These are phyloP conservation scores for Willisornis vidua DNA, from an alignment of 2,113 vertebrate genomes.

Conservation along the genomic window DNA sequence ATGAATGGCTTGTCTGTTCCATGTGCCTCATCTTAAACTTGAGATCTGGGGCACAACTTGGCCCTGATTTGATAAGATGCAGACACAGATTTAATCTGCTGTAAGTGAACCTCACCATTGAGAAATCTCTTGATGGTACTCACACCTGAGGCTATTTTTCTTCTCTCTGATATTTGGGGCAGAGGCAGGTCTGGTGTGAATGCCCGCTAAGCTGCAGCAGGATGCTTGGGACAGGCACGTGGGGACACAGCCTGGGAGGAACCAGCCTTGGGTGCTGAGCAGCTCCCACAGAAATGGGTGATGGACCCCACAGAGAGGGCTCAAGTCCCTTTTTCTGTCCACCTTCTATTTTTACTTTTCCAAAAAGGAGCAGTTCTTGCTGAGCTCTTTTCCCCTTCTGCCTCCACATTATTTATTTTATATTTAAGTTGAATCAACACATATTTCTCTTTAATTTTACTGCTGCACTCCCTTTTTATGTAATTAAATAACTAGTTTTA, in stretches of 20 bases:
- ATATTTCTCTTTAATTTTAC: background rate
- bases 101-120: background rate
- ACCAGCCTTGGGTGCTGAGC: background rate
- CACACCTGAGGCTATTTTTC: background rate
- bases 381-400: background rate
- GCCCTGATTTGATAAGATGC: slow-evolving; percentile 27
- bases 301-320: accelerated
- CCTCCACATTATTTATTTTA: background rate
- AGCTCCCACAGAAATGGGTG: background rate
- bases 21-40: background rate
- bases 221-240: accelerated
- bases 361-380: background rate
- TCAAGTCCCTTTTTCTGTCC: background rate
- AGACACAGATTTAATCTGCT: background rate
- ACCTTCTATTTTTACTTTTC: background rate
- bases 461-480: accelerated
- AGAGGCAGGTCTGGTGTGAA: background rate
- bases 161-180: background rate
- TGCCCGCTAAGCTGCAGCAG: background rate
- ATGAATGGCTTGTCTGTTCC: slow-evolving; percentile 34
- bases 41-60: background rate
- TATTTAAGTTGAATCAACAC: background rate
- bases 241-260: background rate
- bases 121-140: slow-evolving; percentile 21
- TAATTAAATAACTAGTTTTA: background rate